phyloP scores from a whole-genome alignment of 2,113 vertebrate genomes.

The Chitala chitala region DNA sequence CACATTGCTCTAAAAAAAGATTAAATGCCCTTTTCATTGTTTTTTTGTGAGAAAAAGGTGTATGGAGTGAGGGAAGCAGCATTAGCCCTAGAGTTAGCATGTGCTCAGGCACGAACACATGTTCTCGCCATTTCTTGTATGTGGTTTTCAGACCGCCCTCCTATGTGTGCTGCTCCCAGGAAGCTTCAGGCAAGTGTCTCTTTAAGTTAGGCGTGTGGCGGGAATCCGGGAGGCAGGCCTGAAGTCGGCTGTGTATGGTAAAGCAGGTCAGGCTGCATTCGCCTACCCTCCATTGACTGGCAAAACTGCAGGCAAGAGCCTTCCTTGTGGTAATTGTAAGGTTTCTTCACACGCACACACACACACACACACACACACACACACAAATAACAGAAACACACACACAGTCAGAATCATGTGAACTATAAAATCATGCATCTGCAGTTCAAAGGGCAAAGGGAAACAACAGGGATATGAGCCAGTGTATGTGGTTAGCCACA shows the following conservation, averaged over 20 bases:
- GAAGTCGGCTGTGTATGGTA: conserved; percentile 89
- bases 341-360: no score
- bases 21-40: background rate
- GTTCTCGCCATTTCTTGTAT: conserved; percentile 70
- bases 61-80: background rate
- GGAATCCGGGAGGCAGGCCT: conserved; percentile 77
- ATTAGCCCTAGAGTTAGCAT: background rate
- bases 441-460: no score
- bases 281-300: conserved; percentile 50
- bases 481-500: no score
- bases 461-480: no score
- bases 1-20: background rate
- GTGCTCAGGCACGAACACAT: conserved; percentile 25
- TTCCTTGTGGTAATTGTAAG: conserved; percentile 47
- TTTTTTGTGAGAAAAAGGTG: conserved; percentile 9
- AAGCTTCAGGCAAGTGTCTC: conserved; percentile 92
- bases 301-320: conserved; percentile 42
- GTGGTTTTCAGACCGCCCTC: conserved; percentile 67
- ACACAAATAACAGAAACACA: no score
- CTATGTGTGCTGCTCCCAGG: conserved; percentile 77
- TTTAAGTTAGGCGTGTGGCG: conserved; percentile 83
- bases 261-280: conserved; percentile 79
- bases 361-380: no score
- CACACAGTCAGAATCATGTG: no score
- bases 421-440: no score